phyloP scores from a whole-genome alignment of 1,140 invertebrate genomes.

The Anastatus disparis region DNA sequence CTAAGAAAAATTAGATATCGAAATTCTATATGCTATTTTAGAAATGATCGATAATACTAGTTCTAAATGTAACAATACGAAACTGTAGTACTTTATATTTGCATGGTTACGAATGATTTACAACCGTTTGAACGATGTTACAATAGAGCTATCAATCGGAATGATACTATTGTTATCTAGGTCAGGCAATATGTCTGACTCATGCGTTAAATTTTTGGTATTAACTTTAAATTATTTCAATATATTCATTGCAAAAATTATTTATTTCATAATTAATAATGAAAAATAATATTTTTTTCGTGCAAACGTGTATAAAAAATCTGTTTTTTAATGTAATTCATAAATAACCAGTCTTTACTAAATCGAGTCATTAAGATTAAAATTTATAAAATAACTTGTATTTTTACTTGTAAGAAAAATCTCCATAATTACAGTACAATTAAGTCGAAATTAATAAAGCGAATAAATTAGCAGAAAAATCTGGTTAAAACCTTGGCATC shows the following conservation, averaged over 20 bases:
- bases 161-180: background rate
- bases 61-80: no score
- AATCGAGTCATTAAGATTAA: background rate
- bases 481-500: slow-evolving; percentile 31
- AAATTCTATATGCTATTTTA: no score
- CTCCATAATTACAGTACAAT: background rate
- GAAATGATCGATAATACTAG: no score
- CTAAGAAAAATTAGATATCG: background rate
- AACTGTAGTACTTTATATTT: background rate
- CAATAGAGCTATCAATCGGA: slow-evolving; percentile 20
- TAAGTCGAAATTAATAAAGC: slow-evolving; percentile 16
- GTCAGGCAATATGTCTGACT: background rate
- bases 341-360: background rate
- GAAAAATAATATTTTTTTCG: no score
- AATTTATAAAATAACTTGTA: background rate
- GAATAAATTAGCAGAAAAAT: background rate
- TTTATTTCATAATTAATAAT: no score
- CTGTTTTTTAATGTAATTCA: no score
- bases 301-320: no score
- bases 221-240: no score
- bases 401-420: background rate
- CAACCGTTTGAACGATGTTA: background rate
- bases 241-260: no score
- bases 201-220: background rate
- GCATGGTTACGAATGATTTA: slow-evolving; percentile 9